Conservation (phyloP, 2,888 invertebrate species). For the Silvanus unidentatus region DNA sequence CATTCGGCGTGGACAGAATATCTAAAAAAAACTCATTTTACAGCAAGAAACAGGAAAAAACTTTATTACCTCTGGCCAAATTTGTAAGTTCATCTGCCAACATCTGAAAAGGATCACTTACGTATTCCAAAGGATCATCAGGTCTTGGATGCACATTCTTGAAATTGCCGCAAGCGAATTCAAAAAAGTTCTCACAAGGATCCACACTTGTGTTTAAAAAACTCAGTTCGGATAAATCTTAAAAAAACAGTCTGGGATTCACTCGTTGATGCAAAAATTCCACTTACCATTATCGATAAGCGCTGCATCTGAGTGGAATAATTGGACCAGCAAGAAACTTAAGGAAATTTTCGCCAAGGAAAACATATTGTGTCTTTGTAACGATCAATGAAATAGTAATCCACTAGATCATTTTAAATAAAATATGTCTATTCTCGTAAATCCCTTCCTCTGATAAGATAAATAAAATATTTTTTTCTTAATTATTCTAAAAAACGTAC, state of each 20-base stretch:
- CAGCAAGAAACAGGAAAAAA: slow-evolving; percentile 8
- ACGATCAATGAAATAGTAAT: too few species aligned
- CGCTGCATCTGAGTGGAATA: too few species aligned
- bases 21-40: slow-evolving; percentile 18
- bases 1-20: slow-evolving; percentile 29
- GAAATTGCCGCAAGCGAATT: slow-evolving; percentile 48
- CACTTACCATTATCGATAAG: slow-evolving; percentile 1
- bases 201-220: slow-evolving; percentile 40
- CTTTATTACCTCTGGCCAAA: slow-evolving; percentile 33
- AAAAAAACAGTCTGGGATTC: slow-evolving; percentile 12
- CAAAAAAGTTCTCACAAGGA: slow-evolving; percentile 48
- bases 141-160: slow-evolving; percentile 42
- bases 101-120: slow-evolving; percentile 44
- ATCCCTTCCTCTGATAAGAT: too few species aligned
- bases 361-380: too few species aligned
- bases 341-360: too few species aligned
- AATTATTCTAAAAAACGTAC: too few species aligned
- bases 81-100: slow-evolving; percentile 39
- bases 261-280: background rate
- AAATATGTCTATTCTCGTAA: too few species aligned
- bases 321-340: too few species aligned
- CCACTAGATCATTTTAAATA: too few species aligned
- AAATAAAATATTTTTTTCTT: too few species aligned
- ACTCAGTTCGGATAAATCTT: slow-evolving; percentile 33
- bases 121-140: slow-evolving; percentile 24